phyloP scores from a whole-genome alignment of 2,113 vertebrate species.

The Rhynchopsitta pachyrhyncha region DNA sequence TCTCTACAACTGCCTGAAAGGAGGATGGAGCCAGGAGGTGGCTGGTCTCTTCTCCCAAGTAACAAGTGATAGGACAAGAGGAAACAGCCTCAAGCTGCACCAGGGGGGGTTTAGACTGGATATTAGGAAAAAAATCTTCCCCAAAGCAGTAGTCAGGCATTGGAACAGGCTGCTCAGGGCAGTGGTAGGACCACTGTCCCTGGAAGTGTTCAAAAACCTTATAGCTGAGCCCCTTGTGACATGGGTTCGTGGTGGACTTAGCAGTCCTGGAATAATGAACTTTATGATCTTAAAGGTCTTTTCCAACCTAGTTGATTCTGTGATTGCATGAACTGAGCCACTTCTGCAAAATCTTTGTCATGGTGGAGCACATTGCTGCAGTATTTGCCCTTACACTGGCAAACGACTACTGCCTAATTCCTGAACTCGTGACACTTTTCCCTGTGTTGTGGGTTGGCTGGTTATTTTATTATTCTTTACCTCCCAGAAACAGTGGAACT shows the following conservation, averaged over 20 bases:
- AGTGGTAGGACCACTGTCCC: background rate
- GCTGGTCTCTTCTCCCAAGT: background rate
- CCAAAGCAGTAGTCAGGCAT: background rate
- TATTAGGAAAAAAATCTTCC: background rate
- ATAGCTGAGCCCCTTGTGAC: background rate
- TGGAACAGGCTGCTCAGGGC: background rate
- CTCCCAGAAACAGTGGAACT: background rate
- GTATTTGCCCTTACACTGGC: background rate
- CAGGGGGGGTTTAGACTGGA: background rate
- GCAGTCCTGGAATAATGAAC: background rate
- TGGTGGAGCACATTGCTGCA: background rate
- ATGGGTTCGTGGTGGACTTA: background rate
- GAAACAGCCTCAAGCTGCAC: background rate
- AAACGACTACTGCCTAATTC: background rate
- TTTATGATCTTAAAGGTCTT: background rate
- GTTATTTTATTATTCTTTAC: background rate
- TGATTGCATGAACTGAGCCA: background rate
- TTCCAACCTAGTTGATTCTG: background rate
- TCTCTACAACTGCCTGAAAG: background rate
- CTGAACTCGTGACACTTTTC: background rate
- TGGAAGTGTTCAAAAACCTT: background rate
- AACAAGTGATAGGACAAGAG: background rate
- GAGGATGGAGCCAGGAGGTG: background rate
- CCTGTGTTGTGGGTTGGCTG: background rate
- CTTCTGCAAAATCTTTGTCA: background rate